Evolutionary conservation across 2,888 invertebrate genomes (phyloP), one percentile per base, ranked within the genome.

Genomic region (Trachelus iudaicus): DNA sequence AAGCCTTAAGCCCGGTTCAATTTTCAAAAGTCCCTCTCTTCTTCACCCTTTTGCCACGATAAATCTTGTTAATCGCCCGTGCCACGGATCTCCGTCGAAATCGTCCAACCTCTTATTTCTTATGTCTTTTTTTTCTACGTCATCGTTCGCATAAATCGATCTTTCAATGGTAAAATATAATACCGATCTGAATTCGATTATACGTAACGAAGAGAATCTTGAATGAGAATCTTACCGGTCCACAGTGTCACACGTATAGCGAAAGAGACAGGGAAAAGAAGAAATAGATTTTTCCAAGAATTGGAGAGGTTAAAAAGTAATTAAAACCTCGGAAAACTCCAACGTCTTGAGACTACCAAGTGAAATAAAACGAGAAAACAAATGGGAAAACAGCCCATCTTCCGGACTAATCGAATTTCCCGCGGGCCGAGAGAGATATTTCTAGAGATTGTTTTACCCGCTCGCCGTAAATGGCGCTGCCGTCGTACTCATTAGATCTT

Each of bases 371-470:
- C 84, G 84, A 84, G 81, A 86, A 87, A 87, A 87, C 88, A 88
- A 88, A 87, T 85, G 89, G 56, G 85, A 88, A 86, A 82, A 82
- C 86, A 88, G 87, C 88, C 89, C 89, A 89, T 89, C 89, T 85
- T 82, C 85, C 88, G 83, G 87, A 87, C 88, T 91, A 91, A 91
- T 90, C 89, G 87, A 90, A 91, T 91, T 91, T 90, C 87, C 89
- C 80, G 33, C 79, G 75, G 75, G 85, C 87, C 87, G 82, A 76
- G 85, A 85, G 86, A 86, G 85, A 88, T 23, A 89, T 90, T 90
- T 89, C 89, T 90, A 87, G 88, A 88, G 89, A 89, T 90, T 89
- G 89, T 89, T 89, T 88, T 85, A 56, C 56, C 56, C 86, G 85
- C 87, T 85, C 4, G 31, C 34, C 71, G 73, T 76, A 78, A 78